Evolutionary conservation across 2,113 vertebrate genomes (phyloP).

Genomic region (Anas platyrhynchos): DNA sequence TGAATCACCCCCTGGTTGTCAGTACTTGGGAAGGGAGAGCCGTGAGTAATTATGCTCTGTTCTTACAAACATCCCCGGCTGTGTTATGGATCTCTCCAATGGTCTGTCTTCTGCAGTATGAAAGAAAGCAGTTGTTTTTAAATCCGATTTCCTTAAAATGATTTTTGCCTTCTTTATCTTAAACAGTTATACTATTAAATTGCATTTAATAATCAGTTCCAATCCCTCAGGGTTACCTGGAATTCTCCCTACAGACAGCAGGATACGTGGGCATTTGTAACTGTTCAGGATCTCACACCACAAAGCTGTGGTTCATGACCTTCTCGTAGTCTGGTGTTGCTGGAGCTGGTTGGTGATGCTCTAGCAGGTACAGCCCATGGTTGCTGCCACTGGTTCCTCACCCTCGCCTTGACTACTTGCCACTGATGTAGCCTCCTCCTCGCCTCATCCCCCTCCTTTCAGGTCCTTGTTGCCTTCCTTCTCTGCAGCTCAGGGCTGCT

Average conservation of each 20-base stretch:
- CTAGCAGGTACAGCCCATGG: not conserved
- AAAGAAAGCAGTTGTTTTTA: not conserved
- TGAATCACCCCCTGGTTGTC: fast-evolving
- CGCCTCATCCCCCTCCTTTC: not conserved
- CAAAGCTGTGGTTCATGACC: not conserved
- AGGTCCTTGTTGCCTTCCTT: not conserved
- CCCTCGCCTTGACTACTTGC: not conserved
- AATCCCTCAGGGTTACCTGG: not conserved
- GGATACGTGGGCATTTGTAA: not conserved
- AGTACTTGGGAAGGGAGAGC: not conserved
- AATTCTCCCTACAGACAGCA: not conserved
- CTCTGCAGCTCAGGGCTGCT: not conserved
- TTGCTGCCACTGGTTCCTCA: not conserved
- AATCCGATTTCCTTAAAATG: not conserved
- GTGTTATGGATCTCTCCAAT: not conserved
- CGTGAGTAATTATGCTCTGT: not conserved
- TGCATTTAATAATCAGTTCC: not conserved
- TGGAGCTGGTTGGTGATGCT: not conserved
- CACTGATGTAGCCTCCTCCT: not conserved
- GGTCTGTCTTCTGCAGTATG: not conserved
- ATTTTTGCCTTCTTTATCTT: not conserved
- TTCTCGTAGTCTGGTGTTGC: not conserved
- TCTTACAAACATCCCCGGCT: fast-evolving
- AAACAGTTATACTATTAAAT: not conserved
- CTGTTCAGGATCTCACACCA: not conserved